These are phyloP conservation scores for Syngnathus scovelli DNA, from an alignment of 2,113 vertebrate genomes.

Conservation along the genomic window DNA sequence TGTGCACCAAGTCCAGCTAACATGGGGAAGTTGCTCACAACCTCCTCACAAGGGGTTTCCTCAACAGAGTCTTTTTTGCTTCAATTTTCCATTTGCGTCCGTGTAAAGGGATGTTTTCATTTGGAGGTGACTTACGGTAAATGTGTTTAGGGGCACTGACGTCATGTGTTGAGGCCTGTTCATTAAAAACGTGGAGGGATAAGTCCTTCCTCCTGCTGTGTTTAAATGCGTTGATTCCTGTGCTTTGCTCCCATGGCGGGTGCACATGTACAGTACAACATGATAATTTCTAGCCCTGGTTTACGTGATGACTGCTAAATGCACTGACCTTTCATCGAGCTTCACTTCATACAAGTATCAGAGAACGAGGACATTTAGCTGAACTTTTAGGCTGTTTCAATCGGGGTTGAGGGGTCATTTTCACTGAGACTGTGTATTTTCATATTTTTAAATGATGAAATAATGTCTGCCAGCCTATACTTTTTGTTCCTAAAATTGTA, in stretches of 20 bases:
- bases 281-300: constrained; percentile 54
- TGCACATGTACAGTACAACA: constrained; percentile 25
- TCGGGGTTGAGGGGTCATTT: background rate
- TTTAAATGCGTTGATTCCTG: constrained; percentile 45
- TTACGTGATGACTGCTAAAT: constrained; percentile 49
- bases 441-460: background rate
- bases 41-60: constrained; percentile 48
- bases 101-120: constrained; percentile 73
- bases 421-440: background rate
- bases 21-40: constrained; percentile 44
- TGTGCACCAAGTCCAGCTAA: constrained; percentile 61
- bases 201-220: constrained; percentile 52
- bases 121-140: constrained; percentile 57
- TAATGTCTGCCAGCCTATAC: constrained; percentile 40
- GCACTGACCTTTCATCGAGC: constrained; percentile 24
- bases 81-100: constrained; percentile 60
- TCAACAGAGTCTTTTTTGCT: constrained; percentile 55
- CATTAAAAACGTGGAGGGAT: constrained; percentile 48
- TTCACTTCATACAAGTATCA: constrained; percentile 18
- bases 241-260: constrained; percentile 56
- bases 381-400: constrained; percentile 7
- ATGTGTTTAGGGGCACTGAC: constrained; percentile 51
- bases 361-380: constrained; percentile 19
- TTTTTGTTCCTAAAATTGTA: constrained; percentile 54
- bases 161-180: constrained; percentile 51